A percentile compares a stretch with the other conserved stretches of the same genome.
These are phyloP conservation scores for Apodemia zela DNA, from an alignment of 2,888 invertebrate species.

Conservation along the genomic window DNA sequence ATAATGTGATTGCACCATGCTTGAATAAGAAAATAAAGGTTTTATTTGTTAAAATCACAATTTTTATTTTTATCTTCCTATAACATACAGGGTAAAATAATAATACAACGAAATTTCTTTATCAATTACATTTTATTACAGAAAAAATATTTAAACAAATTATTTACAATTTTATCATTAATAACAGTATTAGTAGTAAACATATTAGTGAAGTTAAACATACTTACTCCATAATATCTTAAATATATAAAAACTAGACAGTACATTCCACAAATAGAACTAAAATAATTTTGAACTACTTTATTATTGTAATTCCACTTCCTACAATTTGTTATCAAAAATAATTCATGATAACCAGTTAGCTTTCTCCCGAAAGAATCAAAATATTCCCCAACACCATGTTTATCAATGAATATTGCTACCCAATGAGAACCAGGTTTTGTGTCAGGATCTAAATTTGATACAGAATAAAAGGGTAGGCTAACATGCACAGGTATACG, in stretches of 20 bases:
- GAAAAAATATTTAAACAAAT: slow-evolving; percentile 10
- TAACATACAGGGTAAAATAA: too few species aligned
- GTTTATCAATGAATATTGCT: slow-evolving; percentile 10
- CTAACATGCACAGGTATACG: slow-evolving; percentile 2
- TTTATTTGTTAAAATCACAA: too few species aligned
- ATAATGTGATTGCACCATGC: too few species aligned
- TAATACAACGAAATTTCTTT: too few species aligned
- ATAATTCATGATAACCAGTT: slow-evolving; percentile 8
- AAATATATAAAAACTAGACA: slow-evolving; percentile 10
- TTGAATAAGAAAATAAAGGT: too few species aligned
- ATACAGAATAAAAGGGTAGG: neutral
- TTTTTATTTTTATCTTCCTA: too few species aligned
- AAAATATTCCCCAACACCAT: slow-evolving; percentile 15
- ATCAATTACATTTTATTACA: slow-evolving; percentile 4
- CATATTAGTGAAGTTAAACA: slow-evolving; percentile 5
- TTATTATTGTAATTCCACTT: slow-evolving; percentile 2
- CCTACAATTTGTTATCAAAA: neutral
- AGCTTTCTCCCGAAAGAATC: slow-evolving; percentile 4
- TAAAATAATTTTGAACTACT: neutral
- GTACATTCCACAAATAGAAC: slow-evolving; percentile 3
- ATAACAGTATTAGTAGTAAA: slow-evolving; percentile 8
- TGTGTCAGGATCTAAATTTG: slow-evolving; percentile 10
- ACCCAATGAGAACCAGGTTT: slow-evolving; percentile 12
- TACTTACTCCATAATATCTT: slow-evolving; percentile 4
- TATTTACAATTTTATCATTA: neutral